Base-by-base conservation (phyloP, 2,113 vertebrate genomes). In the Glareola pratincola region DNA sequence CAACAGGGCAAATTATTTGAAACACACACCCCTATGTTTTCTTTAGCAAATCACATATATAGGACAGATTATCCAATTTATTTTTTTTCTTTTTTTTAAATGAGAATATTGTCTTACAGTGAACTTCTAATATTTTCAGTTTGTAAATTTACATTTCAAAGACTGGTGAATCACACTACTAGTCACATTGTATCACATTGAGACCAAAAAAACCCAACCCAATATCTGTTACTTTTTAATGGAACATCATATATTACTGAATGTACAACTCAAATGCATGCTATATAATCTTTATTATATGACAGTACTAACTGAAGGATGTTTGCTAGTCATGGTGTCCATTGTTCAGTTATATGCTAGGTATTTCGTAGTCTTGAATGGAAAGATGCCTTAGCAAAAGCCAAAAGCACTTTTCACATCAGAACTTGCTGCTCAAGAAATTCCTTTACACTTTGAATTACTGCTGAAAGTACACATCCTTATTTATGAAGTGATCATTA, bases 1-100 rank as follows among this genome's bases (percentile, higher is more conserved):
- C 56, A 57, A 57, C 19, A 20, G 56, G 56, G 32, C 12, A n/a
- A 23, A 59, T 59, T n/a, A n/a, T n/a, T n/a, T 59, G 13, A 50
- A 56, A 12, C 4, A 53, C 10, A 36, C 2, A 13, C 0, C 0
- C 4, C 8, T 30, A 14, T 12, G 7, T 56, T 78, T 69, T 62
- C 37, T 53, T 62, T 47, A 74, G 10, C 4, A 74, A 67, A 67
- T 39, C 13, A 57, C 8, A 37, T 39, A 45, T 7, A n/a, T 14
- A 39, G 22, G 29, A 4, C 16, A 80, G 22, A 64, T 76, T 41
- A 67, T 68, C 2, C 4, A 3, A 37, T 81, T n/a, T n/a, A n/a
- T n/a, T n/a, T n/a, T n/a, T n/a, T n/a, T 20, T 48, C 3, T 36
- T 50, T 57, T 21, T 71, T 21, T 66, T 26, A 32, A 29, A 18